Evolutionary conservation across 2,113 vertebrate species (phyloP).

Genomic region (Nyctereutes procyonoides): DNA sequence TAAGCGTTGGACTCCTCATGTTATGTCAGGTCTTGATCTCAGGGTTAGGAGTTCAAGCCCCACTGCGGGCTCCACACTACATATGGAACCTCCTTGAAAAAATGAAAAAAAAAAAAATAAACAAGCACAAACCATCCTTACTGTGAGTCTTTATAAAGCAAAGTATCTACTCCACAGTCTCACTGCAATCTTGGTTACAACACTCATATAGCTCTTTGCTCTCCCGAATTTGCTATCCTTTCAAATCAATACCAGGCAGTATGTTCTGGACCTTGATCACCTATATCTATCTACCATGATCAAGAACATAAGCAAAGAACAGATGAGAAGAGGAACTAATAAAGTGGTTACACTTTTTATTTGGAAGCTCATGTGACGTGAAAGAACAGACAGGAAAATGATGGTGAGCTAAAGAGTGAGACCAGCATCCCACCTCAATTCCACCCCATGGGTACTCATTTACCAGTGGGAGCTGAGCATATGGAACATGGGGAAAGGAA

Average conservation of each 20-base stretch:
- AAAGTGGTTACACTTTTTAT: neutral
- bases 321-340: neutral
- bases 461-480: rapidly evolving
- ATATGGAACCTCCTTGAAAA: neutral
- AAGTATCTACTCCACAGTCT: neutral
- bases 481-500: neutral
- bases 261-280: neutral
- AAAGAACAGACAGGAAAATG: neutral
- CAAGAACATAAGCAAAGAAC: neutral
- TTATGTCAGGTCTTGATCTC: neutral
- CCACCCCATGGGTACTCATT: neutral
- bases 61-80: neutral
- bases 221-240: neutral
- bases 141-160: rapidly evolving
- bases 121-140: neutral
- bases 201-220: neutral
- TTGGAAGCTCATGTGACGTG: neutral
- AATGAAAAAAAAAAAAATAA: neutral
- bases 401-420: neutral
- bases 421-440: neutral
- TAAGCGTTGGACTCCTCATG: neutral
- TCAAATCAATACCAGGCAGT: neutral
- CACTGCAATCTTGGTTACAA: neutral
- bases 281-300: neutral
- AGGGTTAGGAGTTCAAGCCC: neutral